Conservation (phyloP, 2,113 vertebrate species). For the Cygnus atratus region DNA sequence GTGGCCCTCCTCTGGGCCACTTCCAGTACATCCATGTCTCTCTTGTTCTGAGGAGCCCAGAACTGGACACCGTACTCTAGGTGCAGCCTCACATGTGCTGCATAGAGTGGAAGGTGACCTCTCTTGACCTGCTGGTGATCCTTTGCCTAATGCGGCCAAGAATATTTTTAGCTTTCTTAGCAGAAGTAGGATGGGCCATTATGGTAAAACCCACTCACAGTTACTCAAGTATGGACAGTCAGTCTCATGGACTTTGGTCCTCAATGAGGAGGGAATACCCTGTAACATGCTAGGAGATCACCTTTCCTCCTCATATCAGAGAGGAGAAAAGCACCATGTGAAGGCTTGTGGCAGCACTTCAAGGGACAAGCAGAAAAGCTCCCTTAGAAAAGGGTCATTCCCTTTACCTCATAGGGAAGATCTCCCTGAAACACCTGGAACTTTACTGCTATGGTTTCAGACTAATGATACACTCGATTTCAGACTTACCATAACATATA, state of each 20-base stretch:
- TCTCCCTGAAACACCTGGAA: not conserved
- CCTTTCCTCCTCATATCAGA: not conserved
- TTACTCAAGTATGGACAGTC: not conserved
- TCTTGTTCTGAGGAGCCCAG: no score
- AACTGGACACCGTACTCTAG: not conserved
- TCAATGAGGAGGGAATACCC: not conserved
- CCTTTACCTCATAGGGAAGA: not conserved
- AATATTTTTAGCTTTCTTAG: not conserved
- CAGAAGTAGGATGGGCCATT: not conserved
- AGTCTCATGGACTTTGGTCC: not conserved
- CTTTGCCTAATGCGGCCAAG: not conserved
- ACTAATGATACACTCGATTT: not conserved
- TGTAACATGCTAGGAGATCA: not conserved
- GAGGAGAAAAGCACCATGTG: fast-evolving
- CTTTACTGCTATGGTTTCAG: not conserved
- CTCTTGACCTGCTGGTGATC: not conserved
- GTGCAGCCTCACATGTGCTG: not conserved
- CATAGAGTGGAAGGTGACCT: not conserved
- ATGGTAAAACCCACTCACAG: fast-evolving
- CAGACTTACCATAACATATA: not conserved
- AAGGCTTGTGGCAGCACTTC: not conserved
- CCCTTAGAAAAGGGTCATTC: not conserved
- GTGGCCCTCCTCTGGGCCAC: no score
- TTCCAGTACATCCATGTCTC: no score
- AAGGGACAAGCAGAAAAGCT: not conserved